A percentile compares a stretch with the other conserved stretches of the same genome.
Conservation (phyloP, 2,888 invertebrate genomes). For the Metalampra italica region DNA sequence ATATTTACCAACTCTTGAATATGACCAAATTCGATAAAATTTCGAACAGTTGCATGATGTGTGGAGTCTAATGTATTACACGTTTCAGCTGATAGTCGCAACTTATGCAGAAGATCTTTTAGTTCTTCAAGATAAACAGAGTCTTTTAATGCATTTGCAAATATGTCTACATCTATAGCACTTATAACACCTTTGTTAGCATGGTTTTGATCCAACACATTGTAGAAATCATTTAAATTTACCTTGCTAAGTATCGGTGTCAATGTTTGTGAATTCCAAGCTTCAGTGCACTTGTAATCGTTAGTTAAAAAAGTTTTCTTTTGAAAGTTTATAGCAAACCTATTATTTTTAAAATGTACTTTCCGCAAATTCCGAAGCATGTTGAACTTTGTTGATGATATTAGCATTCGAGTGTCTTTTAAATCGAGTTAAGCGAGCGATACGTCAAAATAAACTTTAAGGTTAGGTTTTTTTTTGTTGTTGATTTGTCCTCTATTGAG, state of each 20-base stretch:
- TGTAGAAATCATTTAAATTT: constrained; percentile 83
- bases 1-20: constrained; percentile 83
- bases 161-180: constrained; percentile 90
- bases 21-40: constrained; percentile 73
- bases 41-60: constrained; percentile 86
- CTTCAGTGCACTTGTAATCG: constrained; percentile 84
- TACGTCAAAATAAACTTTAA: no score
- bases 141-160: constrained; percentile 82
- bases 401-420: no score
- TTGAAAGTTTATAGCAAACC: constrained; percentile 19
- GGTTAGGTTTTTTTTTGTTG: no score
- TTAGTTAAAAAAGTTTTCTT: constrained; percentile 81
- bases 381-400: neutral
- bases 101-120: constrained; percentile 83
- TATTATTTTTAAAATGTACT: constrained; percentile 22
- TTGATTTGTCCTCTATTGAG: no score
- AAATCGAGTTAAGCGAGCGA: no score
- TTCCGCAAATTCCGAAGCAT: constrained; percentile 26
- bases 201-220: constrained; percentile 83
- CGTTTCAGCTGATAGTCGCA: constrained; percentile 85
- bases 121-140: constrained; percentile 82
- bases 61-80: constrained; percentile 87
- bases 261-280: constrained; percentile 82
- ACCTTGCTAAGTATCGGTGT: constrained; percentile 81
- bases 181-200: constrained; percentile 80